Percentiles rank a stretch among this genome's conserved stretches.
Evolutionary conservation across 2,797 vertebrate genomes (phyloP).

Genomic region (Esox lucius): DNA sequence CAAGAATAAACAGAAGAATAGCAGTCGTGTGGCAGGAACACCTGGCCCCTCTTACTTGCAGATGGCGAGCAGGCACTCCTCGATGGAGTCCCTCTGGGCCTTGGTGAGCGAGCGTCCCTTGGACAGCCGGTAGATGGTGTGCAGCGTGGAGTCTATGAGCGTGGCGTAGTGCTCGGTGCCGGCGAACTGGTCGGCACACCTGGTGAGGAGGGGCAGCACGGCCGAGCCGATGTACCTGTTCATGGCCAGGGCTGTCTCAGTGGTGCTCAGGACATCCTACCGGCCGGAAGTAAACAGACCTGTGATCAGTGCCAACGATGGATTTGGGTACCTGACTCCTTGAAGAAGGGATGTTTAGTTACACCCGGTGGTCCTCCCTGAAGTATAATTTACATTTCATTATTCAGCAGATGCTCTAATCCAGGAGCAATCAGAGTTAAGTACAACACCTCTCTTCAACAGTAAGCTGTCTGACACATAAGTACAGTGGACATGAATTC

Average conservation of each 20-base stretch:
- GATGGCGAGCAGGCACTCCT: conserved; percentile 93
- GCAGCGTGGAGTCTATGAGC: conserved; percentile 90
- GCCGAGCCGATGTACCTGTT: conserved; percentile 95
- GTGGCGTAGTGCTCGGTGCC: conserved; percentile 89
- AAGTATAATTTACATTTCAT: neutral
- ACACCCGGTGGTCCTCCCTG: neutral
- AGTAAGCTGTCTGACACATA: no score
- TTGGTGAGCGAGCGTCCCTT: conserved; percentile 97
- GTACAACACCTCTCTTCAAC: no score
- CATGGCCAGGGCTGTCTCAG: conserved; percentile 91
- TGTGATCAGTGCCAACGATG: neutral
- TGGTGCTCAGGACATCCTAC: conserved; percentile 92
- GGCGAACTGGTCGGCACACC: conserved; percentile 90
- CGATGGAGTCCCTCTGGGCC: conserved; percentile 94
- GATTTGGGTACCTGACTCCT: neutral
- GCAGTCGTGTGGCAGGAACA: no score
- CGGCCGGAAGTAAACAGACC: conserved; percentile 10
- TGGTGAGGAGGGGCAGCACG: conserved; percentile 91
- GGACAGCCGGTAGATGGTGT: conserved; percentile 95
- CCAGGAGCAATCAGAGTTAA: no score
- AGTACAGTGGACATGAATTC: no score
- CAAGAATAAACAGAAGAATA: no score
- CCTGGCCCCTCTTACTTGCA: conserved; percentile 82
- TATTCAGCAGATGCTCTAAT: no score
- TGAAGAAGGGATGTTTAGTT: neutral